These are phyloP conservation scores for Chamaetylas fuelleborni DNA, from an alignment of 2,113 vertebrate genomes.

Conservation along the genomic window DNA sequence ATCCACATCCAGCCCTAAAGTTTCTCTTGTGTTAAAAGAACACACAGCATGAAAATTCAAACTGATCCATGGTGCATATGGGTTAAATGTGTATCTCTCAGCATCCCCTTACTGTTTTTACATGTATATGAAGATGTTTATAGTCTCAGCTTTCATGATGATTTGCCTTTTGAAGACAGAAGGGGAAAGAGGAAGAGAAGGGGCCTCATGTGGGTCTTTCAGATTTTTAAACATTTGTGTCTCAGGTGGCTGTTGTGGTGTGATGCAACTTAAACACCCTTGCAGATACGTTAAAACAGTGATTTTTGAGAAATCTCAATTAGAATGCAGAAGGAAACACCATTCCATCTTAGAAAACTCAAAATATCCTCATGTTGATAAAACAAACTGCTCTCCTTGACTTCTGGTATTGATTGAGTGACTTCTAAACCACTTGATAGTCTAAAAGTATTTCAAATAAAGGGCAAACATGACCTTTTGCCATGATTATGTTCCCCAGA, in stretches of 20 bases:
- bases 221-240: not conserved
- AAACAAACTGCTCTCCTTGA: slow-evolving; percentile 19
- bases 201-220: not conserved
- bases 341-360: not conserved
- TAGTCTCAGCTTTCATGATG: not conserved
- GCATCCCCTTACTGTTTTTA: not conserved
- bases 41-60: not conserved
- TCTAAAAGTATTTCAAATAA: slow-evolving; percentile 57
- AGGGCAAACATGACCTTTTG: slow-evolving; percentile 60
- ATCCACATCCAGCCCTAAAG: not conserved
- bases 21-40: not conserved
- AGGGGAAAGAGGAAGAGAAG: not conserved
- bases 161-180: not conserved
- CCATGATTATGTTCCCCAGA: slow-evolving; percentile 36
- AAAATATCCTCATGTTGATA: slow-evolving; percentile 23
- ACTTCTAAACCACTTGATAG: slow-evolving; percentile 57
- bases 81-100: not conserved
- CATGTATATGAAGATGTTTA: not conserved
- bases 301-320: not conserved
- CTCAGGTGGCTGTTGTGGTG: not conserved
- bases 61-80: too few relatives aligned
- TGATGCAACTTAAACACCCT: not conserved
- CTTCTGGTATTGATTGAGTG: slow-evolving; percentile 49
- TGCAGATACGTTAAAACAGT: not conserved
- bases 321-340: slow-evolving; percentile 10